Evolutionary conservation across 2,888 invertebrate genomes (phyloP).

Genomic region (Hoplodrina ambigua): DNA sequence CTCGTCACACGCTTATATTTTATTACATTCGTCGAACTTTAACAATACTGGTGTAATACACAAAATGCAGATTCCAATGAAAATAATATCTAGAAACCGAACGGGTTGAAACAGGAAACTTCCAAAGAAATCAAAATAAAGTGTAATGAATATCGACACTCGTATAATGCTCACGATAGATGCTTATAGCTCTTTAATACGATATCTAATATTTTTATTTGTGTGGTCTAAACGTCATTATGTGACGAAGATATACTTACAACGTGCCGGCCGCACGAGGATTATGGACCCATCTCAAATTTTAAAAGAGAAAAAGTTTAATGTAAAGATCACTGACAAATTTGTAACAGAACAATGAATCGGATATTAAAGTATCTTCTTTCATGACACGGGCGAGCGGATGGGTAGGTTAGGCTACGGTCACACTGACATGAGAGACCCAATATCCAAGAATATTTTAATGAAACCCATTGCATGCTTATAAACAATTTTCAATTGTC

Average conservation of each 20-base stretch:
- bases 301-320: slow-evolving; percentile 88
- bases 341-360: slow-evolving; percentile 91
- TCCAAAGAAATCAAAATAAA: slow-evolving; percentile 58
- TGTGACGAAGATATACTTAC: slow-evolving; percentile 84
- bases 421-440: slow-evolving; percentile 66
- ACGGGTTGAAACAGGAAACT: slow-evolving; percentile 56
- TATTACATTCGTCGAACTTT: slow-evolving; percentile 69
- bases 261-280: slow-evolving; percentile 80
- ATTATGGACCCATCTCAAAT: slow-evolving; percentile 88
- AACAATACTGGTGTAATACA: slow-evolving; percentile 55
- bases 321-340: slow-evolving; percentile 90
- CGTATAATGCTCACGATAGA: slow-evolving; percentile 64
- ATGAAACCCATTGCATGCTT: slow-evolving; percentile 17
- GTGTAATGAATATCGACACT: slow-evolving; percentile 68
- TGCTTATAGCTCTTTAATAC: slow-evolving; percentile 69
- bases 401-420: slow-evolving; percentile 78
- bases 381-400: slow-evolving; percentile 89
- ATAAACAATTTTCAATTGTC: slow-evolving; percentile 16
- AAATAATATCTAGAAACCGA: slow-evolving; percentile 50
- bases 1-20: slow-evolving; percentile 52
- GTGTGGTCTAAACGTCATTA: slow-evolving; percentile 84
- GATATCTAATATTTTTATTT: slow-evolving; percentile 80
- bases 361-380: slow-evolving; percentile 89
- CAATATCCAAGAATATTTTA: slow-evolving; percentile 10
- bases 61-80: slow-evolving; percentile 55